Evolutionary conservation across 2,797 vertebrate species (phyloP), one percentile per base, ranked within the genome.

Genomic region (Philypnodon macrostomus): DNA sequence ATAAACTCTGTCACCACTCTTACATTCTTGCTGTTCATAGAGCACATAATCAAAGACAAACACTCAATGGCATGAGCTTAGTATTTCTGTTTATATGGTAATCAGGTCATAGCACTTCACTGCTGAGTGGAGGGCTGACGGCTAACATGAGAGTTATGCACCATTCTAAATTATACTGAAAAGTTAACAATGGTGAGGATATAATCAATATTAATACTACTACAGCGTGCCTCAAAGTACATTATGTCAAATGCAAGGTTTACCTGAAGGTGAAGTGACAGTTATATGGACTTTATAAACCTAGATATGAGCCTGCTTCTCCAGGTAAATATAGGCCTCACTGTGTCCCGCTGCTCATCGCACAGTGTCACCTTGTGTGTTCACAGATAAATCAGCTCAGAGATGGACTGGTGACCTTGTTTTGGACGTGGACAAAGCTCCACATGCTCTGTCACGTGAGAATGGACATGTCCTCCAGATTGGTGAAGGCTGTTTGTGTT

Each of bases 351-450:
- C 15, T 5, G 21, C 39, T 47, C 50, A 66, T 73, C 23, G 24
- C 53, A 56, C 42, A 58, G 7, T 44, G 24, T 56, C 59, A 40
- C 21, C 18, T 53, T 45, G 41, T 30, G 37, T 61, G 57, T 9
- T 12, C 26, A 58, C 19, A 65, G 55, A 73, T 58, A 44, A 53
- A 62, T 61, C 16, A 31, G 26, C 41, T 19, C 46, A 53, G 55
- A 51, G 54, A 58, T 40, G 35, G 37, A 65, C 32, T 1, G 34
- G 49, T 67, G 50, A 65, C 60, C 66, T 60, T 70, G 51, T 31
- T 15, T 34, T 13, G 32, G 32, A 33, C 13, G n/a, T 13, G 14
- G 32, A 15, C 32, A 5, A 6, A 11, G 8, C 8, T 30, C 27
- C 27, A 30, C 27, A 30, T n/a, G n/a, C n/a, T n/a, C n/a, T n/a